Evolutionary conservation across 2,888 invertebrate species (phyloP), one percentile per base, ranked within the genome.

Genomic region (Polyploca ridens): DNA sequence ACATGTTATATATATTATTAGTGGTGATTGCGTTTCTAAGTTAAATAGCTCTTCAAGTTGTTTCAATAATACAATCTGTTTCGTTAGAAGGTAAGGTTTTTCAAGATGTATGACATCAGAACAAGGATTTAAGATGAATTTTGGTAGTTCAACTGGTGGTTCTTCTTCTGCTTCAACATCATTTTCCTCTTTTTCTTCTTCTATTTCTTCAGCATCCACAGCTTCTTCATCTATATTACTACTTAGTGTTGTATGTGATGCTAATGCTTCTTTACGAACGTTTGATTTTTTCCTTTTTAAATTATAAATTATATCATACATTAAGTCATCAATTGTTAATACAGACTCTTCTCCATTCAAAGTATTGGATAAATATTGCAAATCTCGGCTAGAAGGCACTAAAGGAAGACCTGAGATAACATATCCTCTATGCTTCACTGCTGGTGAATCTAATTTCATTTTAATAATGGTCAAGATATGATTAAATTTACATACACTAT

Each of bases 351-450:
- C 94, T 27, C 85, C 78, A 77, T 81, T 63, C 61, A 91, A 74
- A 58, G 75, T 73, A 63, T 78, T 69, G 44, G 81, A 70, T 38
- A 85, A 74, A 72, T 78, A 83, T 68, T 80, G 69, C 41, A 79
- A 66, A 59, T 72, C 76, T 71, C 74, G 81, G 64, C 63, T 78
- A 62, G 94, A 91, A 3, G 94, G 91, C n/a, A 96, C 90, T 49
- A 96, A 81, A 27, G 96, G 96, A 68, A 96, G 86, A 8, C 96
- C 96, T 66, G 95, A 95, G 70, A 96, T 83, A 3, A 96, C 93
- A 89, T 95, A 96, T 10, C 96, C 96, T 77, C 95, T 89, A 76
- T 96, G 95, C 73, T 87, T 81, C 16, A 95, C 90, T 35, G 92
- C 90, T 65, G 93, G 89, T 27, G 93, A 93, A 61, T 90, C 83